Conservation (phyloP, 2,797 vertebrate genomes). For the Sebastolobus altivelis region DNA sequence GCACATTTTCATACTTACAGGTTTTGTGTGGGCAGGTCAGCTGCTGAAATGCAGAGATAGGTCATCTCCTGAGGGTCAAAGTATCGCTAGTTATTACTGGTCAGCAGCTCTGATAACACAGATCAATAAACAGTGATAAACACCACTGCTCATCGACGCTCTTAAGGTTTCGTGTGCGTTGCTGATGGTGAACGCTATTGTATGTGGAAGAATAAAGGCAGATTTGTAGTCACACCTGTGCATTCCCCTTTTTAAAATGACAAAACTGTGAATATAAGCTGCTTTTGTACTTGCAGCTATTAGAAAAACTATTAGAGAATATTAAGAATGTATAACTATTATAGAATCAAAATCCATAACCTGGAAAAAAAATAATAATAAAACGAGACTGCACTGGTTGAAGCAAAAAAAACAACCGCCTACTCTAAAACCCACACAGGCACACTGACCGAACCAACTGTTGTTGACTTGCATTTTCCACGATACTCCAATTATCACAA, state of each 20-base stretch:
- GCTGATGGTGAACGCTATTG: not conserved
- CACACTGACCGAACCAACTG: conserved; percentile 51
- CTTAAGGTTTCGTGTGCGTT: not conserved
- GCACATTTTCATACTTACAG: conserved; percentile 89
- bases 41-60: conserved; percentile 95
- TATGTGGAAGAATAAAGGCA: not conserved
- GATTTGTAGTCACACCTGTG: not conserved
- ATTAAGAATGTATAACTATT: not conserved
- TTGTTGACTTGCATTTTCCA: conserved; percentile 49
- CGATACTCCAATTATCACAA: conserved; percentile 41
- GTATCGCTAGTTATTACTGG: conserved; percentile 54
- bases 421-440: conserved; percentile 65
- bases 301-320: conserved; percentile 6
- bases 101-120: conserved; percentile 28
- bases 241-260: not conserved
- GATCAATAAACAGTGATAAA: conserved; percentile 11
- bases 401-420: conserved; percentile 54
- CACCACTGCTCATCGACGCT: not conserved
- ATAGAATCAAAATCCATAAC: conserved; percentile 20
- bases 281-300: not conserved
- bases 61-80: conserved; percentile 91
- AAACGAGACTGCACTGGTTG: conserved; percentile 19
- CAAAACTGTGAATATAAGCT: not conserved
- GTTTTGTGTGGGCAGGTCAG: conserved; percentile 95
- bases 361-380: conserved; percentile 29